phyloP scores from a whole-genome alignment of 2,113 vertebrate species.

The Geothlypis trichas region DNA sequence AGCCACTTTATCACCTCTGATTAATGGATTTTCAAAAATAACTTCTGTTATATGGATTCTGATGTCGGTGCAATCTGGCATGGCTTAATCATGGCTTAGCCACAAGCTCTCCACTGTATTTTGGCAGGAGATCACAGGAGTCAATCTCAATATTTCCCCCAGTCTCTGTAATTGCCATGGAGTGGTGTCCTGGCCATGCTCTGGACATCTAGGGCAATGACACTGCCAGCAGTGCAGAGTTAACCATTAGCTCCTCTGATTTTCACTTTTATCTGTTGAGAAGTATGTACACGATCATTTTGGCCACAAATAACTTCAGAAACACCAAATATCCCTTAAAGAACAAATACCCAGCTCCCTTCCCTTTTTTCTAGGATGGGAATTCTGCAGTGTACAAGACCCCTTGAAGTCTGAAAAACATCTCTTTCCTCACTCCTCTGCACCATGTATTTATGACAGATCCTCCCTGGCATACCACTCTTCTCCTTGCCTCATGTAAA shows the following conservation, averaged over 20 bases:
- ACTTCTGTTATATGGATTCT: neutral
- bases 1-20: neutral
- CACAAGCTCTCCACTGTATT: neutral
- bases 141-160: neutral
- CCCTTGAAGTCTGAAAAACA: neutral
- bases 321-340: neutral
- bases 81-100: neutral
- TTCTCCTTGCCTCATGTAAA: neutral
- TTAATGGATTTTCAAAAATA: neutral
- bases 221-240: neutral
- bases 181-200: neutral
- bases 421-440: neutral
- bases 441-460: neutral
- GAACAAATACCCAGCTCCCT: neutral
- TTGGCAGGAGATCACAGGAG: neutral
- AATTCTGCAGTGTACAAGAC: neutral
- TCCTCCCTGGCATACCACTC: neutral
- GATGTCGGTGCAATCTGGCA: neutral
- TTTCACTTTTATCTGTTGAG: neutral
- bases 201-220: accelerated
- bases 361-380: neutral
- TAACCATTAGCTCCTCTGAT: neutral
- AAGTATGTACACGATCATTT: neutral
- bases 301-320: neutral
- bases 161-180: neutral